Conservation (phyloP, 2,888 invertebrate species). For the Mycalesis mineus region DNA sequence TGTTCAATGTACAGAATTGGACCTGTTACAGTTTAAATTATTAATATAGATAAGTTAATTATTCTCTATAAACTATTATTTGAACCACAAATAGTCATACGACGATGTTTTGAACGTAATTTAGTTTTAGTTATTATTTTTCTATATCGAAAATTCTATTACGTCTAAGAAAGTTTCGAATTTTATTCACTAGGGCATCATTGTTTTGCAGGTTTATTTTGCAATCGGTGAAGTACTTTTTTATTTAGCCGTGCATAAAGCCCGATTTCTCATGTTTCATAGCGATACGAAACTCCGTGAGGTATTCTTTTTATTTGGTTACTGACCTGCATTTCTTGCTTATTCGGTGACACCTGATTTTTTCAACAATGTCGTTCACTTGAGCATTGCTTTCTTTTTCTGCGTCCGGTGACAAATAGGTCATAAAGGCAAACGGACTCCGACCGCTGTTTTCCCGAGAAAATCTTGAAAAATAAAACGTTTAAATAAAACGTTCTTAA, state of each 20-base stretch:
- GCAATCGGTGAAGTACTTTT: slow-evolving; percentile 17
- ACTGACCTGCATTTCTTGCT: slow-evolving; percentile 55
- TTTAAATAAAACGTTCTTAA: slow-evolving; percentile 43
- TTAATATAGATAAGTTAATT: too few relatives aligned
- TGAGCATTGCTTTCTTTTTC: slow-evolving; percentile 40
- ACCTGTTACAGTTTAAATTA: too few relatives aligned
- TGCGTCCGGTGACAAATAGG: slow-evolving; percentile 44
- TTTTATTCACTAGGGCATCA: background rate
- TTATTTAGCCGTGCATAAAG: slow-evolving; percentile 34
- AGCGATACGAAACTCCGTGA: slow-evolving; percentile 40
- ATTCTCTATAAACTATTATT: too few relatives aligned
- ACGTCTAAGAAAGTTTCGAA: background rate
- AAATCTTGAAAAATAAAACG: slow-evolving; percentile 40
- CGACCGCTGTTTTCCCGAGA: slow-evolving; percentile 41
- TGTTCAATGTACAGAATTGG: too few relatives aligned
- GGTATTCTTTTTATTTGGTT: slow-evolving; percentile 47
- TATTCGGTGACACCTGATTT: slow-evolving; percentile 31
- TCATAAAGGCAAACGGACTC: slow-evolving; percentile 44
- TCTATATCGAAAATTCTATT: too few relatives aligned
- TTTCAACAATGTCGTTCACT: slow-evolving; percentile 42
- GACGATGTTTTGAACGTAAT: too few relatives aligned
- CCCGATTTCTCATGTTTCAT: slow-evolving; percentile 46
- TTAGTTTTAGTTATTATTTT: too few relatives aligned
- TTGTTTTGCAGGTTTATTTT: background rate
- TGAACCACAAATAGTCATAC: too few relatives aligned